phyloP scores from a whole-genome alignment of 2,888 invertebrate genomes.

The Tenodera sinensis region DNA sequence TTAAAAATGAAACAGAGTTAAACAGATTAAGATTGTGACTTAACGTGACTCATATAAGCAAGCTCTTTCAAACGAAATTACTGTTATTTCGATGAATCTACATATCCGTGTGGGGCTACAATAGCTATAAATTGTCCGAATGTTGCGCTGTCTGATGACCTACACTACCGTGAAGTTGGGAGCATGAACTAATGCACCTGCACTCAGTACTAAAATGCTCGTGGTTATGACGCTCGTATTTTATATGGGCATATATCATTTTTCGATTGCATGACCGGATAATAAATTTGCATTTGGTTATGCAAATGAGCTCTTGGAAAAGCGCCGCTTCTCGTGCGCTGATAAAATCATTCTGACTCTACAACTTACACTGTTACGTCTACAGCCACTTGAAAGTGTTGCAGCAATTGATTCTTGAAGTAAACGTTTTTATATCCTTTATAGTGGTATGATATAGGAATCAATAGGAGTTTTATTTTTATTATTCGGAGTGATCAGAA shows the following conservation, averaged over 20 bases:
- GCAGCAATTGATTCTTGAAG: background rate
- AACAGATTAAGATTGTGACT: too few relatives aligned
- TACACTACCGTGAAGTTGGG: background rate
- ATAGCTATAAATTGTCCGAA: background rate
- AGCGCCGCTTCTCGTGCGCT: background rate
- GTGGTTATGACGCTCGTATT: background rate
- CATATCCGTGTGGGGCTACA: too few relatives aligned
- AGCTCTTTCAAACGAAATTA: too few relatives aligned
- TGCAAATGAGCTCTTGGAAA: background rate
- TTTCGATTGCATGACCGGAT: background rate
- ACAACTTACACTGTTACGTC: background rate
- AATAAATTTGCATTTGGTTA: background rate
- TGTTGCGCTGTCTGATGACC: background rate
- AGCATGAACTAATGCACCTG: background rate
- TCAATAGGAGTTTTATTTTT: too few relatives aligned
- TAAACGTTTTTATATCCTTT: too few relatives aligned
- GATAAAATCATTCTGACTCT: background rate
- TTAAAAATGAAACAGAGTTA: too few relatives aligned
- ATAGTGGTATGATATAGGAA: too few relatives aligned
- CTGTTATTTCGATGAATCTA: too few relatives aligned
- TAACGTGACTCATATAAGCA: too few relatives aligned
- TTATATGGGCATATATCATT: background rate
- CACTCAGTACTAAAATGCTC: background rate
- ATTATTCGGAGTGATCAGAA: too few relatives aligned
- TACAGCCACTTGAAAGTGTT: background rate